A percentile compares a stretch with the other conserved stretches of the same genome.
Conservation (phyloP, 2,888 invertebrate species). For the Pterostichus niger region DNA sequence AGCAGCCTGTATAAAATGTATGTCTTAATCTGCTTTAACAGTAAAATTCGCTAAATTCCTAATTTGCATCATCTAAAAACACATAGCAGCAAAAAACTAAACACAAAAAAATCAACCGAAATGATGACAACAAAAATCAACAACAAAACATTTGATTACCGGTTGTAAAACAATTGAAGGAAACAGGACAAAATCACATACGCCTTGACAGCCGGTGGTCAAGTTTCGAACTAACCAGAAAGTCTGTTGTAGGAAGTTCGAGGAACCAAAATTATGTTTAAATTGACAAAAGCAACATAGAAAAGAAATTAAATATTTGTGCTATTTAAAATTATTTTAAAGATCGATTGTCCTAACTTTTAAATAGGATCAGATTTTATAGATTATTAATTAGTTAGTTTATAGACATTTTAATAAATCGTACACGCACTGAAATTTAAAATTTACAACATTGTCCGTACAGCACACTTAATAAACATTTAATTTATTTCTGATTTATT, state of each 20-base stretch:
- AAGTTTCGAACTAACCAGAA: slow-evolving; percentile 46
- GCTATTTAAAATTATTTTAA: not conserved
- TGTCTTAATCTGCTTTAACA: no score
- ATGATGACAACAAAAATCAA: slow-evolving; percentile 9
- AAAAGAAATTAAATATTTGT: not conserved
- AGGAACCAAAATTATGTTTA: slow-evolving; percentile 35
- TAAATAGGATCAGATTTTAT: not conserved
- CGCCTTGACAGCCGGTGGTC: slow-evolving; percentile 53
- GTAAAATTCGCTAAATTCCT: no score
- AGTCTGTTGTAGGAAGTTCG: slow-evolving; percentile 31
- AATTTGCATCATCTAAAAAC: no score
- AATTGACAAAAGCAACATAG: not conserved
- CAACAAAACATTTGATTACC: slow-evolving; percentile 17
- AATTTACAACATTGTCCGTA: no score
- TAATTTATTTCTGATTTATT: no score
- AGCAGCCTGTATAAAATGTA: no score
- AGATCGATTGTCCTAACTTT: no score
- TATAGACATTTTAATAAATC: no score
- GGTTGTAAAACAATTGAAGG: slow-evolving; percentile 31
- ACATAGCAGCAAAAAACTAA: no score
- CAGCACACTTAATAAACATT: no score
- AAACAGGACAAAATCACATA: slow-evolving; percentile 32
- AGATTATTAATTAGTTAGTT: not conserved
- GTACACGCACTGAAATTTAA: not conserved
- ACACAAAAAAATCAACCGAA: not conserved